Conservation (phyloP, 2,113 vertebrate species). For the Larimichthys crocea region DNA sequence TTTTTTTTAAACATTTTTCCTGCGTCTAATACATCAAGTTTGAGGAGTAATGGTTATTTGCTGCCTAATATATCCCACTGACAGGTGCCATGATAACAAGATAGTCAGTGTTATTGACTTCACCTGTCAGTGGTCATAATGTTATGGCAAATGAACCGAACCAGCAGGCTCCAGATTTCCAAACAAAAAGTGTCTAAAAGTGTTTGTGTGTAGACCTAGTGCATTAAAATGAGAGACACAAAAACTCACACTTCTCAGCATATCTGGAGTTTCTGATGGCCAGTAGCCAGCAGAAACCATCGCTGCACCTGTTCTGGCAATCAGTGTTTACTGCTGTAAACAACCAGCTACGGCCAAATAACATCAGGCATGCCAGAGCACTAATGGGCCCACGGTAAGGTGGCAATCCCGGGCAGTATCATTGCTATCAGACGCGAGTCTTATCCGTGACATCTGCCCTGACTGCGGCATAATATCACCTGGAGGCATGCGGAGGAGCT, state of each 20-base stretch:
- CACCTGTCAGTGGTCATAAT: too few species aligned
- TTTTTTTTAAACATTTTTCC: too few species aligned
- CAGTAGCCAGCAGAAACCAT: conserved; percentile 15
- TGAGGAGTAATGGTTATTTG: too few species aligned
- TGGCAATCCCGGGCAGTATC: conserved; percentile 26
- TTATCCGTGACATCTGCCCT: conserved; percentile 36
- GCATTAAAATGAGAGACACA: conserved; percentile 3
- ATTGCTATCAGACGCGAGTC: conserved; percentile 8
- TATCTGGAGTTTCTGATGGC: conserved; percentile 5
- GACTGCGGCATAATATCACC: conserved; percentile 6
- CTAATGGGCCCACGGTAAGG: conserved; percentile 40
- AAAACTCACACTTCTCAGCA: background rate
- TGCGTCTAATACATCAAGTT: too few species aligned
- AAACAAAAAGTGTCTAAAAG: background rate
- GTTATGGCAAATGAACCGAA: too few species aligned
- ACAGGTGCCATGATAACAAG: too few species aligned
- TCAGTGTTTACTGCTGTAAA: conserved; percentile 26
- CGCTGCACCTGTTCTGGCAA: conserved; percentile 40
- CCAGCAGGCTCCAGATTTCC: too few species aligned
- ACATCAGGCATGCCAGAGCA: conserved; percentile 14
- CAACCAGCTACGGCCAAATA: conserved; percentile 34
- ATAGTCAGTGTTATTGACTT: too few species aligned
- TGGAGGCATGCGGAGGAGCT: background rate
- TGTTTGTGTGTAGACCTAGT: background rate
- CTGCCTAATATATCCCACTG: too few species aligned